Evolutionary conservation across 2,888 invertebrate genomes (phyloP), one percentile per base, ranked within the genome.

Genomic region (Conchocele bisecta): DNA sequence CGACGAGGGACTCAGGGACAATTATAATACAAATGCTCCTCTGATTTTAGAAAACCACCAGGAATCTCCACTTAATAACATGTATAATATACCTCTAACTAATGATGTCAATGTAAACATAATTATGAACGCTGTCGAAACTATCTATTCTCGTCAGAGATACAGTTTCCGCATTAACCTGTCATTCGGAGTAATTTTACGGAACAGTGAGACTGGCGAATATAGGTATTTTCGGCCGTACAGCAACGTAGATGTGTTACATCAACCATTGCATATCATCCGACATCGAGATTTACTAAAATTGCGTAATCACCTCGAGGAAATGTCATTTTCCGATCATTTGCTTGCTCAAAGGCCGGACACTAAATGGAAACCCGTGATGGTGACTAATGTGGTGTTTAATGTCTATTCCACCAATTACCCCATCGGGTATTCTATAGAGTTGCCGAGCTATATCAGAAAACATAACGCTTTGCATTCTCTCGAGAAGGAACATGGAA

Each of bases 211-310:
- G 20, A 68, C 61, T n/a, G 46, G 48, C 13, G 11, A 39, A 26
- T 56, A 46, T 20, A 15, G 64, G 39, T 64, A n/a, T n/a, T n/a
- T n/a, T n/a, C n/a, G n/a, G n/a, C n/a, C n/a, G n/a, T n/a, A n/a
- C n/a, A n/a, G n/a, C 31, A 68, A 68, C 48, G 46, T 46, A 22
- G 56, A 60, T 22, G 35, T 68, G 33, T 56, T 68, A n/a, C 48
- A 54, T 20, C 15, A 17, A n/a, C 68, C 68, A 6, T 31, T 60
- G 11, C 13, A 60, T 1, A 56, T 68, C 7, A 51, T 46, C 11
- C 46, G 35, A 7, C n/a, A 56, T 24, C 15, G 37, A 2, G 68
- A 54, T 39, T 28, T 68, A 15, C 31, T 13, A 13, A 54, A 46
- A 15, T 17, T 68, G 15, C 22, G n/a, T n/a, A 35, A 35, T 13